These are phyloP conservation scores for Muntiacus muntjak DNA, from an alignment of 2,113 vertebrate genomes.

Conservation along the genomic window DNA sequence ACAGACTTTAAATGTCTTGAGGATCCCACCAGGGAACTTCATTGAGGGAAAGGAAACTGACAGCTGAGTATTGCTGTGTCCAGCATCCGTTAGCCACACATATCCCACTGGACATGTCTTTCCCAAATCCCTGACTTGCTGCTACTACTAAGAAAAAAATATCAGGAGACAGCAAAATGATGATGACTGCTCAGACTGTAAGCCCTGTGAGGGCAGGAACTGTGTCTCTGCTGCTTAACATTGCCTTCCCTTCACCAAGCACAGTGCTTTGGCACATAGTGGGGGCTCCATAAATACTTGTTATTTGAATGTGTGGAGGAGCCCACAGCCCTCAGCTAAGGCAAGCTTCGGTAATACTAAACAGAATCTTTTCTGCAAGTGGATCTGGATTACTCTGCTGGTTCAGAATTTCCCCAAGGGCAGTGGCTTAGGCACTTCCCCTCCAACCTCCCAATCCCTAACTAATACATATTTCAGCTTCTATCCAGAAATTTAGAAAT, in stretches of 20 bases:
- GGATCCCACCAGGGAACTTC: background rate
- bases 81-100: background rate
- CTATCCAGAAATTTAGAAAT: conserved; percentile 14
- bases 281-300: background rate
- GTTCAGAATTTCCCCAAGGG: background rate
- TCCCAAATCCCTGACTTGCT: background rate
- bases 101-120: background rate
- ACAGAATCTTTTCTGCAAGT: background rate
- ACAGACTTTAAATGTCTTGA: background rate
- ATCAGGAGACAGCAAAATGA: background rate
- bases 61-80: background rate
- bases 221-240: background rate
- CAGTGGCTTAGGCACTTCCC: background rate
- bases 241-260: background rate
- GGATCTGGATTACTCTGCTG: background rate
- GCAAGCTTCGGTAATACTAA: background rate
- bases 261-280: background rate
- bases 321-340: background rate
- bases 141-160: background rate
- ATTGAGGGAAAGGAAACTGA: background rate
- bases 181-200: background rate
- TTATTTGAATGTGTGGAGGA: background rate
- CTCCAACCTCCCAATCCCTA: too few relatives aligned
- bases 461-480: background rate
- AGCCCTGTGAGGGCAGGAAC: background rate